Percentiles rank a stretch among this genome's conserved stretches.
Conservation (phyloP, 1,140 invertebrate species). For the Panulirus ornatus region DNA sequence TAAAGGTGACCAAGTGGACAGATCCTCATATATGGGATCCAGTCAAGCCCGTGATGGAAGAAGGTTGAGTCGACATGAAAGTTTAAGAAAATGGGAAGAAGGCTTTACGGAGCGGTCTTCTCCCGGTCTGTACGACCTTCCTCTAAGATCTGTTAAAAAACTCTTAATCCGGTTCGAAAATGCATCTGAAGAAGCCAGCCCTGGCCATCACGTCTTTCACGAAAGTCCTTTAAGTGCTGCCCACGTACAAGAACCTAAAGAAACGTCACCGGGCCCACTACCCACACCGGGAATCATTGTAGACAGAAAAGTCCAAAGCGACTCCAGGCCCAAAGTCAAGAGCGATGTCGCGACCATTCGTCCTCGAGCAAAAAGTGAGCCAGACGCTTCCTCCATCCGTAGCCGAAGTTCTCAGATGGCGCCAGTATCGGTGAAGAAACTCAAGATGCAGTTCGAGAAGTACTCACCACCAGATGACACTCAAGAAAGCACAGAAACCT, state of each 20-base stretch:
- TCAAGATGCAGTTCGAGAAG: constrained; percentile 58
- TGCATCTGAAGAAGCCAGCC: background rate
- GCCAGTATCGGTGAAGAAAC: constrained; percentile 34
- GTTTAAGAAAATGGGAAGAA: background rate
- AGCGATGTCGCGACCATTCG: background rate
- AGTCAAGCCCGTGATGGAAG: background rate
- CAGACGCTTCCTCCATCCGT: background rate
- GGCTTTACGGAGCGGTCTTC: background rate
- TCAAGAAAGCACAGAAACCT: background rate
- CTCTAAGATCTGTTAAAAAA: background rate
- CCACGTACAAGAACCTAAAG: background rate
- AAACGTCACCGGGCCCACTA: background rate
- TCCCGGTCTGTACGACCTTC: background rate
- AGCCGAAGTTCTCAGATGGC: background rate
- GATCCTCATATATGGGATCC: too few species aligned
- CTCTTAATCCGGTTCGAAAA: background rate
- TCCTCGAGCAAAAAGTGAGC: constrained; percentile 42
- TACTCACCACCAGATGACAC: background rate
- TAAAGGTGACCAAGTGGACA: background rate
- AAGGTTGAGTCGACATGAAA: background rate
- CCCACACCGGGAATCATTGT: background rate
- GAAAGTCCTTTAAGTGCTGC: too few species aligned
- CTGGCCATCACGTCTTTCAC: too few species aligned
- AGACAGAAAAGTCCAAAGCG: background rate
- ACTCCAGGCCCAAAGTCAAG: background rate